Evolutionary conservation across 1,140 invertebrate species (phyloP), one percentile per base, ranked within the genome.

Genomic region (Pseudomyrmex dendroicus): DNA sequence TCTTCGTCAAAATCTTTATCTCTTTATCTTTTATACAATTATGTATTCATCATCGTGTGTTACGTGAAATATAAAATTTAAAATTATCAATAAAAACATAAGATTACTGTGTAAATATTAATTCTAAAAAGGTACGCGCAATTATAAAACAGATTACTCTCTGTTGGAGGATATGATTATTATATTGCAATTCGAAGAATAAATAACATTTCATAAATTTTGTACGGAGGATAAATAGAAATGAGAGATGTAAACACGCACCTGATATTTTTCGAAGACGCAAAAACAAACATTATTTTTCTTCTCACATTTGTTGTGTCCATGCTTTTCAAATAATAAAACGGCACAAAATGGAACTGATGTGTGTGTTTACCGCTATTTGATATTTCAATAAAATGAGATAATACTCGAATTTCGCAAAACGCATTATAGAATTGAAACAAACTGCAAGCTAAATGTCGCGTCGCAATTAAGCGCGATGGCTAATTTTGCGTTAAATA

Each of bases 401-500:
- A 59, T 9, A 3, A 50, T 48, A 22, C n/a, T 59, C 15, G 15
- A 80, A 70, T 68, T 57, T 70, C 2, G 44, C 12, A n/a, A 80
- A 59, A 59, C 22, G 20, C 12, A 80, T 80, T 17, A 80, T 44
- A 80, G n/a, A 72, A 70, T 22, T 48, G 17, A 10, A 67, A 67
- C 35, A 67, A 67, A 22, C 25, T 77, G 50, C 22, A 56, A 70
- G 12, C 46, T 59, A 80, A 72, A 72, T 72, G 48, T 72, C 72
- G 22, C 52, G 72, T 59, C 7, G 76, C 54, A 22, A 22, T 80
- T 80, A 72, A 80, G 9, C 66, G 54, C 15, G 15, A 8, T 3
- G 57, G 66, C 46, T 59, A 72, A 80, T 72, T 80, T 61, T 35
- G 46, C 46, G 66, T 70, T 44, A 80, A 80, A 80, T 70, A 80